A percentile compares a stretch with the other conserved stretches of the same genome.
Evolutionary conservation across 1,140 invertebrate genomes (phyloP).

Genomic region (Stegodyphus mimosarum): DNA sequence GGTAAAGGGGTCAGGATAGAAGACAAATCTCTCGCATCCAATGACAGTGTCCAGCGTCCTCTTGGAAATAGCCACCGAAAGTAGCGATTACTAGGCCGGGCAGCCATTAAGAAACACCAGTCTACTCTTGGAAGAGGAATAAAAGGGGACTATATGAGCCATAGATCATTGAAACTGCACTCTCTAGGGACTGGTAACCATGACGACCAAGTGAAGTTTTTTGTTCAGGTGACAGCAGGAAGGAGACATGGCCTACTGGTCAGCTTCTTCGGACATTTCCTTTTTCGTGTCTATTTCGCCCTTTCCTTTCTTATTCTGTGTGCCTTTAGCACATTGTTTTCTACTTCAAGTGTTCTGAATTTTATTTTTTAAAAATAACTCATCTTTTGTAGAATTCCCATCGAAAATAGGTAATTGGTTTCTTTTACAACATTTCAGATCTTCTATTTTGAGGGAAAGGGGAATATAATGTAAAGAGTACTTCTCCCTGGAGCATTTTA

Average conservation of each 20-base stretch:
- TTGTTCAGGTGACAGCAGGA: slow-evolving; percentile 60
- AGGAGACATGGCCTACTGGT: slow-evolving; percentile 57
- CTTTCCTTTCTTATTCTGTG: too few species aligned
- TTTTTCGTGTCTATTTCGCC: slow-evolving; percentile 53
- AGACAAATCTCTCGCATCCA: slow-evolving; percentile 58
- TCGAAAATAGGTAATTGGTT: too few species aligned
- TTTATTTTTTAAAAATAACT: too few species aligned
- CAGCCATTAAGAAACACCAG: slow-evolving; percentile 56
- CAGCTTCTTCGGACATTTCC: too few species aligned
- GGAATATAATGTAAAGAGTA: too few species aligned
- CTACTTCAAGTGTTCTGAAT: too few species aligned
- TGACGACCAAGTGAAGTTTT: slow-evolving; percentile 51
- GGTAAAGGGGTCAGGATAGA: too few species aligned
- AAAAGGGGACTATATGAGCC: slow-evolving; percentile 58
- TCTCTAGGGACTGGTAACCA: slow-evolving; percentile 50
- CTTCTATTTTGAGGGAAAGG: too few species aligned
- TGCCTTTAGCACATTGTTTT: too few species aligned
- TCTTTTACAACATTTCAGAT: too few species aligned
- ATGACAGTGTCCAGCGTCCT: slow-evolving; percentile 60
- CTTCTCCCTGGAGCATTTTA: too few species aligned
- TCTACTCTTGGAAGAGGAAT: slow-evolving; percentile 47
- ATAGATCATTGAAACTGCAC: slow-evolving; percentile 58
- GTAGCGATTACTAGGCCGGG: slow-evolving; percentile 56
- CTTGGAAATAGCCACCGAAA: slow-evolving; percentile 53
- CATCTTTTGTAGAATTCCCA: too few species aligned